These are phyloP conservation scores for Zaprionus nigranus DNA, from an alignment of 1,140 invertebrate species.

Conservation along the genomic window DNA sequence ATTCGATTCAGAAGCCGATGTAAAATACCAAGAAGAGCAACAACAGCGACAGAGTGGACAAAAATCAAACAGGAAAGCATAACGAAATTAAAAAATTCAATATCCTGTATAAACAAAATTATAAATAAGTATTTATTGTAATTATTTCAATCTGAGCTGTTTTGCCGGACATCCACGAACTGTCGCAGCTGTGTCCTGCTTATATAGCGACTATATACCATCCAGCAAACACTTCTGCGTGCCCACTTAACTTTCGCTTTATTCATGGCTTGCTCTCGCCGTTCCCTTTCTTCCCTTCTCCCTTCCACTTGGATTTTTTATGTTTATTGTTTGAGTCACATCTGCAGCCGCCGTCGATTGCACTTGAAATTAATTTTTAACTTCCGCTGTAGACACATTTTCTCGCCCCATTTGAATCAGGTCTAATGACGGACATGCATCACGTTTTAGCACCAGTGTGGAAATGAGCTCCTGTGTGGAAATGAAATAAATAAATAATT, in stretches of 20 bases:
- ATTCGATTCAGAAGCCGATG: constrained; percentile 14
- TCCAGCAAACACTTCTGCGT: constrained; percentile 11
- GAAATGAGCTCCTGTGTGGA: constrained; percentile 40
- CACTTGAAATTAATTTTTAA: constrained; percentile 81
- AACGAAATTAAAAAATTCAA: constrained; percentile 80
- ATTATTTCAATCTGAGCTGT: constrained; percentile 68
- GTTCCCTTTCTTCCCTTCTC: too few species aligned
- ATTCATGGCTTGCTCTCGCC: constrained; percentile 54
- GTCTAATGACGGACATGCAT: constrained; percentile 74
- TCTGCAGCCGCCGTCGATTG: constrained; percentile 54
- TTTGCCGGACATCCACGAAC: constrained; percentile 20
- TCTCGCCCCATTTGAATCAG: constrained; percentile 52
- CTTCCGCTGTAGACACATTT: constrained; percentile 59
- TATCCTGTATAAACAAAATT: constrained; percentile 78
- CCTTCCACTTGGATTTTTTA: constrained; percentile 65
- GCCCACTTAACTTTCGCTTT: constrained; percentile 68
- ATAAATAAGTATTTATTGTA: constrained; percentile 82
- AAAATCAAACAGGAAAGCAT: constrained; percentile 13
- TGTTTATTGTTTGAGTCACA: constrained; percentile 78
- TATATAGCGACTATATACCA: constrained; percentile 5
- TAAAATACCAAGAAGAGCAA: background rate
- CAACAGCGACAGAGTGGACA: constrained; percentile 6
- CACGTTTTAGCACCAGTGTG: constrained; percentile 56
- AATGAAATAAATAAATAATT: constrained; percentile 72
- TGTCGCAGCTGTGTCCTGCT: constrained; percentile 63